These are phyloP conservation scores for Copsychus sechellarum DNA, from an alignment of 2,113 vertebrate genomes.

Conservation along the genomic window DNA sequence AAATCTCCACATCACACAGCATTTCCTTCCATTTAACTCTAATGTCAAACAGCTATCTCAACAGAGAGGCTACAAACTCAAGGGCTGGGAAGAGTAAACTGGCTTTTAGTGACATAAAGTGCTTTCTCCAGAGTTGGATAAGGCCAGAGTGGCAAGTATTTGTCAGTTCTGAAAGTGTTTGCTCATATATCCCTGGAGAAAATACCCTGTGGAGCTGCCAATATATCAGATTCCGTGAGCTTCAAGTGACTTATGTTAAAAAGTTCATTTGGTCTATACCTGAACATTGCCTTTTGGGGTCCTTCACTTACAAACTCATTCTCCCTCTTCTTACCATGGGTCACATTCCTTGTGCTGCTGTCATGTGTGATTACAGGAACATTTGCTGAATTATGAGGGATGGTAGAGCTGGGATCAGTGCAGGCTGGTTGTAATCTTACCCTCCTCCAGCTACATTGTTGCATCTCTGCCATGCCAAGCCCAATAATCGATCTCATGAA, in stretches of 20 bases:
- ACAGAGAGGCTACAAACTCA: neutral
- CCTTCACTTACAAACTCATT: neutral
- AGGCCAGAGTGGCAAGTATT: neutral
- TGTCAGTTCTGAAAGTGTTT: neutral
- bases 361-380: neutral
- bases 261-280: neutral
- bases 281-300: neutral
- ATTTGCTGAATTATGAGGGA: neutral
- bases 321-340: neutral
- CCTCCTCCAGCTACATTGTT: conserved; percentile 16
- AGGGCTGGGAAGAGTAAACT: neutral
- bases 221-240: neutral
- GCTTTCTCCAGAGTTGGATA: neutral
- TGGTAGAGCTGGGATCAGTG: neutral
- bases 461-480: neutral
- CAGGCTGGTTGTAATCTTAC: conserved; percentile 8
- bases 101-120: neutral
- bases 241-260: neutral
- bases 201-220: neutral
- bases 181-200: neutral
- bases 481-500: neutral
- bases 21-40: neutral
- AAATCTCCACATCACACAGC: neutral
- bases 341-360: neutral
- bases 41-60: neutral